These are phyloP conservation scores for Cyanoliseus patagonus DNA, from an alignment of 2,113 vertebrate species.

Conservation along the genomic window DNA sequence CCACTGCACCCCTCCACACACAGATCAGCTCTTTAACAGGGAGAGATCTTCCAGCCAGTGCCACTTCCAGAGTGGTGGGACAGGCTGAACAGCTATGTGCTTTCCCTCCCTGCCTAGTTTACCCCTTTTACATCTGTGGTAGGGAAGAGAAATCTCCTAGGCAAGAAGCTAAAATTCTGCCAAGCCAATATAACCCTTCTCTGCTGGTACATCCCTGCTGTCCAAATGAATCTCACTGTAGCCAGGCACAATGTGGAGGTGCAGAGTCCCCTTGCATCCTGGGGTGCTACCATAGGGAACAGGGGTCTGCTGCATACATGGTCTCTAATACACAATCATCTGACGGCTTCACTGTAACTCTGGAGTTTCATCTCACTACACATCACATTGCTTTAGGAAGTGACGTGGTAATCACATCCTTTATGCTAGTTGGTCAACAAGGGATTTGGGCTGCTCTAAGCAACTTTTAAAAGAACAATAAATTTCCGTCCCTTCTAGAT, in stretches of 20 bases:
- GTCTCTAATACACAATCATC: not conserved
- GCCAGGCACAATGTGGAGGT: not conserved
- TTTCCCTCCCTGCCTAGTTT: not conserved
- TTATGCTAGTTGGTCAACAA: not conserved
- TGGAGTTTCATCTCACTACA: not conserved
- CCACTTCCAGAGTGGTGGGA: not conserved
- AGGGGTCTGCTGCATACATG: not conserved
- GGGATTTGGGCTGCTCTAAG: not conserved
- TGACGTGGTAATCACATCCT: not conserved
- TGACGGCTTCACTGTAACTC: not conserved
- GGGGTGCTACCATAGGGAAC: not conserved
- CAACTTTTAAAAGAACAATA: not conserved
- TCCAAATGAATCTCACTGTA: not conserved
- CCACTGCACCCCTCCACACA: not conserved
- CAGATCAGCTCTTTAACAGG: not conserved
- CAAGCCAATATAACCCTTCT: not conserved
- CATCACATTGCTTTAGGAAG: accelerated
- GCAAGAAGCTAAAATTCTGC: not conserved
- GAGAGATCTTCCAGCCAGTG: not conserved
- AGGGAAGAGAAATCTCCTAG: not conserved
- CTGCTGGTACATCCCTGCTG: not conserved
- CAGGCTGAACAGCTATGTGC: not conserved
- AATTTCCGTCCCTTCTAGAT: too few relatives aligned
- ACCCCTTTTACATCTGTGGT: not conserved
- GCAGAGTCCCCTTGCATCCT: not conserved